These are phyloP conservation scores for Cercocebus atys DNA, from an alignment of 2,113 vertebrate species.

Conservation along the genomic window DNA sequence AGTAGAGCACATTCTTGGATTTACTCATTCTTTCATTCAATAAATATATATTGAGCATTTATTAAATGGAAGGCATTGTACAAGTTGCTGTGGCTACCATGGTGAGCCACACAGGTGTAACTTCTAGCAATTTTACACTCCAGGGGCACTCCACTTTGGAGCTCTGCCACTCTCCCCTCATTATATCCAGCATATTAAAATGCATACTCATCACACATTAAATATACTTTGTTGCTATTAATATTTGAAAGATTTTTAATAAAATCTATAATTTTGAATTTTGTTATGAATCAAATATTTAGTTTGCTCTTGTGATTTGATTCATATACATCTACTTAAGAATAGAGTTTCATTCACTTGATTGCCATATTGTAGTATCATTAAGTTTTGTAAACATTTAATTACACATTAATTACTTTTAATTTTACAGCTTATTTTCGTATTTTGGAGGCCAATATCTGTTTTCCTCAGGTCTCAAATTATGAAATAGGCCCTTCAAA, in stretches of 20 bases:
- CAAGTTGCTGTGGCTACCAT: background rate
- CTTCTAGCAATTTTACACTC: background rate
- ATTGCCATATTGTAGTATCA: background rate
- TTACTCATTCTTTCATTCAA: background rate
- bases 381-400: conserved; percentile 30
- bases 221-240: background rate
- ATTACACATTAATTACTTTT: conserved; percentile 19
- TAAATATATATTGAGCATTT: background rate
- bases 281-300: background rate
- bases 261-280: conserved; percentile 20
- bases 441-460: background rate
- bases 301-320: background rate
- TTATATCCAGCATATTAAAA: background rate
- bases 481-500: background rate
- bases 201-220: background rate
- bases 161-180: background rate
- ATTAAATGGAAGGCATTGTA: background rate
- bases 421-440: background rate
- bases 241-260: background rate
- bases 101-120: background rate
- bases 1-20: background rate
- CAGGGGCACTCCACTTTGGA: background rate
- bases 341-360: background rate
- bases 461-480: background rate
- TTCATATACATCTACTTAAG: background rate